These are phyloP conservation scores for Palythoa grandis DNA, from an alignment of 92 coral and sea anemone species.

Conservation along the genomic window DNA sequence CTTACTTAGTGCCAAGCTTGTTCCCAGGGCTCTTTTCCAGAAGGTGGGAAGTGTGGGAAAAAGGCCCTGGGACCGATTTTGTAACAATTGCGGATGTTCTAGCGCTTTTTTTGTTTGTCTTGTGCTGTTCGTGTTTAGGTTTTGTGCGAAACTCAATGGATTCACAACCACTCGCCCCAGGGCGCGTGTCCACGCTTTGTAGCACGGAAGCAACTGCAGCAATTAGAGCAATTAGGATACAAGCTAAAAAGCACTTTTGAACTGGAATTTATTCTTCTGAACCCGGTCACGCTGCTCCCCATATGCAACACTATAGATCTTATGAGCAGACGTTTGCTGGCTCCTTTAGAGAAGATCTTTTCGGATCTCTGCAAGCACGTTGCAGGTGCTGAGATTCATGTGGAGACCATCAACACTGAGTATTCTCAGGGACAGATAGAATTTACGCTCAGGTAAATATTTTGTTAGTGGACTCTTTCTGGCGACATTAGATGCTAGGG, in stretches of 20 bases:
- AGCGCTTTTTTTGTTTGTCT: too few species aligned
- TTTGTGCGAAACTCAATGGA: conserved; percentile 26
- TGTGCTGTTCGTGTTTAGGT: neutral
- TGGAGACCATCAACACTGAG: conserved; percentile 31
- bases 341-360: conserved; percentile 17
- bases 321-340: conserved; percentile 17
- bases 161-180: conserved; percentile 27
- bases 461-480: neutral
- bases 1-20: too few species aligned
- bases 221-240: conserved; percentile 6
- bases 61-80: too few species aligned
- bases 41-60: too few species aligned
- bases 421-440: conserved; percentile 24
- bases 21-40: too few species aligned
- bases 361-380: conserved; percentile 40
- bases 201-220: conserved; percentile 33
- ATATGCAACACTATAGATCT: neutral
- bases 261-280: conserved; percentile 27
- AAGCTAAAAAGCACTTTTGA: conserved; percentile 25
- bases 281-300: conserved; percentile 6
- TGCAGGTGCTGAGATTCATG: conserved; percentile 14
- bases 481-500: neutral
- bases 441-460: conserved; percentile 1
- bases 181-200: conserved; percentile 38
- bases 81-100: too few species aligned